Percentiles rank a stretch among this genome's conserved stretches.
These are phyloP conservation scores for Globodera rostochiensis DNA, from an alignment of 1,140 invertebrate genomes.

Conservation along the genomic window DNA sequence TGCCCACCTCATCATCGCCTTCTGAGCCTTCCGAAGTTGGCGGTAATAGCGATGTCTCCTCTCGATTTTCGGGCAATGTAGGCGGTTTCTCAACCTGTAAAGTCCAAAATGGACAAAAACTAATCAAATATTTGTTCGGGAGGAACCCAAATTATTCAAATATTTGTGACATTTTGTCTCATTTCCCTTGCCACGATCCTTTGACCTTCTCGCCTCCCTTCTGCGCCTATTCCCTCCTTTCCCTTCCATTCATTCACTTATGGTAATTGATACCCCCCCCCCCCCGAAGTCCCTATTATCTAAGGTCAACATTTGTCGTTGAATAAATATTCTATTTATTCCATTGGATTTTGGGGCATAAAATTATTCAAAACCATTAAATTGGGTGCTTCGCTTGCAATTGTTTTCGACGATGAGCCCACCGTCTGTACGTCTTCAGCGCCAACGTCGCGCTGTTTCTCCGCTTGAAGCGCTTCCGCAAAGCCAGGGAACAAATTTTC, in stretches of 20 bases:
- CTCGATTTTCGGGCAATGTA: background rate
- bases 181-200: background rate
- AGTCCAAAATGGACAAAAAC: background rate
- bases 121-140: background rate
- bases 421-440: background rate
- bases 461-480: conserved; percentile 76
- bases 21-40: background rate
- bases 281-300: too few species aligned
- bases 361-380: too few species aligned
- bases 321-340: too few species aligned
- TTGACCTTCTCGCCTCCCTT: background rate
- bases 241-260: background rate
- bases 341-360: too few species aligned
- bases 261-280: too few species aligned
- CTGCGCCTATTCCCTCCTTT: background rate
- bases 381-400: background rate
- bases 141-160: too few species aligned
- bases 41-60: background rate
- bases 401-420: background rate
- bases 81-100: background rate
- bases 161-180: too few species aligned
- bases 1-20: background rate
- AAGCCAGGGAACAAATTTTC: conserved; percentile 93
- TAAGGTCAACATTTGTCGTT: too few species aligned
- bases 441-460: conserved; percentile 67